Conservation (phyloP, 2,797 vertebrate genomes). For the Aulostomus chinensis region DNA sequence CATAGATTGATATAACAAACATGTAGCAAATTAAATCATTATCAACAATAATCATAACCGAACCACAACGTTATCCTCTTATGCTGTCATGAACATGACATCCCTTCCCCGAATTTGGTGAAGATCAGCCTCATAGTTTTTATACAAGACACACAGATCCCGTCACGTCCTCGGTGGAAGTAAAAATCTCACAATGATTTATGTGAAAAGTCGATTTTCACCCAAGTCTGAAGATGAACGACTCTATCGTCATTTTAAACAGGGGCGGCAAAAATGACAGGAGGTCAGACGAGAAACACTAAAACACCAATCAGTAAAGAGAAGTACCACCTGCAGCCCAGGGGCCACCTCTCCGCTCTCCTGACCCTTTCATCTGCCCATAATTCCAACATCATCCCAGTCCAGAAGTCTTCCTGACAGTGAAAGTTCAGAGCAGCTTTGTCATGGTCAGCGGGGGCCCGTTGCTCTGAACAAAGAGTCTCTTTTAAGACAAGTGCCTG, state of each 20-base stretch:
- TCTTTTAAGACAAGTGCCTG: slow-evolving; percentile 32
- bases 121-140: too few species aligned
- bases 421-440: slow-evolving; percentile 33
- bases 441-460: too few species aligned
- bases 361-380: slow-evolving; percentile 39
- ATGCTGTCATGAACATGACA: too few species aligned
- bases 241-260: slow-evolving; percentile 1
- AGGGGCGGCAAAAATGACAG: not conserved
- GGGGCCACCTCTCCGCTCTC: slow-evolving; percentile 5
- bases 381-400: slow-evolving; percentile 24
- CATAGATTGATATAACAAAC: too few species aligned
- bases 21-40: too few species aligned
- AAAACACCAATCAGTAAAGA: not conserved
- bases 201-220: too few species aligned
- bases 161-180: too few species aligned
- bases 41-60: too few species aligned
- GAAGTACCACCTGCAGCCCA: slow-evolving; percentile 32
- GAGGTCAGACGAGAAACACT: not conserved
- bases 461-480: slow-evolving; percentile 40
- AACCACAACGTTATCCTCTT: too few species aligned
- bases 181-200: too few species aligned
- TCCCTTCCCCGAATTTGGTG: too few species aligned
- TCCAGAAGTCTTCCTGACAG: slow-evolving; percentile 19
- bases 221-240: not conserved
- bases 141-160: too few species aligned